Percentiles rank a stretch among this genome's conserved stretches.
phyloP scores from a whole-genome alignment of 2,888 invertebrate species.

The Hedya salicella region DNA sequence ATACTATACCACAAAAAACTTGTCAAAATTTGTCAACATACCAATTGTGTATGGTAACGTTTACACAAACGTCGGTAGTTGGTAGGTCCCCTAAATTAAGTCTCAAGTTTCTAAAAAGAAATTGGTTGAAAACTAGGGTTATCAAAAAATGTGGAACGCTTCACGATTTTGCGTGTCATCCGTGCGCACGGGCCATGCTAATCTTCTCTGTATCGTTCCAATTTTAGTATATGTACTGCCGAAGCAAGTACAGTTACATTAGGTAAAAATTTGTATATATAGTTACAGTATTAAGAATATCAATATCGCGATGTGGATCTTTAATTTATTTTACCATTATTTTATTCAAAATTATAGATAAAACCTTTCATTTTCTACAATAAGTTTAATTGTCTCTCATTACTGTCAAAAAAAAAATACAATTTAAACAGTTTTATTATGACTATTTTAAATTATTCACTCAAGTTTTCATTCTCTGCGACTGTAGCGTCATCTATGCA shows the following conservation, averaged over 20 bases:
- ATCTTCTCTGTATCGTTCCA: conserved; percentile 26
- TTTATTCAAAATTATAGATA: no score
- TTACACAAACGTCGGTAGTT: no score
- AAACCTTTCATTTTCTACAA: no score
- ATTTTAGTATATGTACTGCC: conserved; percentile 22
- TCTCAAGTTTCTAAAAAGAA: no score
- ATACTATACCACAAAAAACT: no score
- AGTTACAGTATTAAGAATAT: neutral
- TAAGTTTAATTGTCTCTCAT: no score
- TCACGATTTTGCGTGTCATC: conserved; percentile 29
- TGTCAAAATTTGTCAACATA: no score
- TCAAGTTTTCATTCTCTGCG: neutral
- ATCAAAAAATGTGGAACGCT: conserved; percentile 27
- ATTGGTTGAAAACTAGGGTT: neutral
- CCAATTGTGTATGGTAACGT: no score
- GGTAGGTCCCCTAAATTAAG: no score
- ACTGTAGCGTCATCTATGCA: neutral
- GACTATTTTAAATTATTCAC: neutral
- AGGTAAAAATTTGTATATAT: neutral
- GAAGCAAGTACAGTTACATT: neutral
- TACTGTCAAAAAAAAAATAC: no score
- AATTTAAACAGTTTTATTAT: no score
- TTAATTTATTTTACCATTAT: neutral
- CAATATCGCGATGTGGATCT: neutral
- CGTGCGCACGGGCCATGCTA: conserved; percentile 27